A percentile compares a stretch with the other conserved stretches of the same genome.
These are phyloP conservation scores for Sinonovacula constricta DNA, from an alignment of 1,140 invertebrate species.

Conservation along the genomic window DNA sequence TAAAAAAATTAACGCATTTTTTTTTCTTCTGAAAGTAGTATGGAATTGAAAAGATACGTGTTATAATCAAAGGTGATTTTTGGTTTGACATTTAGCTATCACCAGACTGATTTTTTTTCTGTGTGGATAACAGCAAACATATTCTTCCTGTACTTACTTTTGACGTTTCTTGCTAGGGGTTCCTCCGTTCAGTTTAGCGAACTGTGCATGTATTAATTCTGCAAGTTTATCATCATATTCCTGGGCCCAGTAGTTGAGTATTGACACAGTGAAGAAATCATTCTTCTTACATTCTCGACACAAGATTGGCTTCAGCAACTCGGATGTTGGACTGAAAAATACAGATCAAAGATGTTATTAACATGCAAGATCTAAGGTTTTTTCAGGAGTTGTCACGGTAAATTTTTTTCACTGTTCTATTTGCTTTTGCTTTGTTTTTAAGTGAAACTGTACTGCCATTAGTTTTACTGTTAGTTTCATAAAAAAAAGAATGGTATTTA, in stretches of 20 bases:
- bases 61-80: not conserved
- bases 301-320: constrained; percentile 90
- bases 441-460: too few species aligned
- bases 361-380: too few species aligned
- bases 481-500: too few species aligned
- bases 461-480: too few species aligned
- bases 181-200: constrained; percentile 80
- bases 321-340: constrained; percentile 88
- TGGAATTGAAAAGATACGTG: too few species aligned
- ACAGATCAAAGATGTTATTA: too few species aligned
- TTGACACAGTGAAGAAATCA: constrained; percentile 89
- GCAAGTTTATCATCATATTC: constrained; percentile 93
- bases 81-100: not conserved
- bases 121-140: too few species aligned
- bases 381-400: too few species aligned
- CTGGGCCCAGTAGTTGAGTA: constrained; percentile 94
- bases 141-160: constrained; percentile 79
- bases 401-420: too few species aligned
- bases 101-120: not conserved
- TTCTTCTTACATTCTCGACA: constrained; percentile 86
- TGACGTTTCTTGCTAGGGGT: constrained; percentile 93
- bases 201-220: constrained; percentile 86
- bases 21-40: too few species aligned
- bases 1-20: too few species aligned
- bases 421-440: too few species aligned